Evolutionary conservation across 2,797 vertebrate species (phyloP).

Genomic region (Halcyon smyrnensis): DNA sequence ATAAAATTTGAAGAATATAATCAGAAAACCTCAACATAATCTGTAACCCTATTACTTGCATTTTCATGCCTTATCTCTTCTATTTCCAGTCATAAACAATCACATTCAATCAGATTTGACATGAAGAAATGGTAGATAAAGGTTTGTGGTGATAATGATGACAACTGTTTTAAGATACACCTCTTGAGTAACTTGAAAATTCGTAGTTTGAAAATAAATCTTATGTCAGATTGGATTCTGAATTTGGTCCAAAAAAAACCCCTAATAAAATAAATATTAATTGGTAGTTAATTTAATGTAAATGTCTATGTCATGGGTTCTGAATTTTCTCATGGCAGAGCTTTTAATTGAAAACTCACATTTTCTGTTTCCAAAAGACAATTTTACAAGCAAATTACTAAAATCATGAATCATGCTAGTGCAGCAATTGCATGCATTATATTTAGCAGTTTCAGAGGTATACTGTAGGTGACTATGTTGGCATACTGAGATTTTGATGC

Average conservation of each 20-base stretch:
- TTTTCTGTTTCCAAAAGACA: not conserved
- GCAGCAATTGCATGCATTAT: not conserved
- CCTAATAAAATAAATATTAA: not conserved
- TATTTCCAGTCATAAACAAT: not conserved
- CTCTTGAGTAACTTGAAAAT: too few species aligned
- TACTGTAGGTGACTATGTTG: too few species aligned
- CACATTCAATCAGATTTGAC: not conserved
- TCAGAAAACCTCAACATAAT: not conserved
- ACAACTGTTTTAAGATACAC: not conserved
- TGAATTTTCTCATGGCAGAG: not conserved
- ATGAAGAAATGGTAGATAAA: not conserved
- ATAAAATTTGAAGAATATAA: not conserved
- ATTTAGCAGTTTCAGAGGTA: not conserved
- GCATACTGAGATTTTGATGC: too few species aligned
- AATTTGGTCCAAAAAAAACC: not conserved
- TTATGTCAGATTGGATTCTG: not conserved
- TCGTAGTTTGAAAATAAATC: not conserved
- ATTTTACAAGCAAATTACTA: not conserved
- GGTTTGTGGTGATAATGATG: not conserved
- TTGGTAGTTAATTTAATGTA: not conserved
- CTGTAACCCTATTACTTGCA: not conserved
- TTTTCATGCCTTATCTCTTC: not conserved
- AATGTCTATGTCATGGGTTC: not conserved
- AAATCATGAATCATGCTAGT: not conserved
- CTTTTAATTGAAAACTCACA: not conserved